These are phyloP conservation scores for Philonicus albiceps DNA, from an alignment of 2,888 invertebrate genomes.

Conservation along the genomic window DNA sequence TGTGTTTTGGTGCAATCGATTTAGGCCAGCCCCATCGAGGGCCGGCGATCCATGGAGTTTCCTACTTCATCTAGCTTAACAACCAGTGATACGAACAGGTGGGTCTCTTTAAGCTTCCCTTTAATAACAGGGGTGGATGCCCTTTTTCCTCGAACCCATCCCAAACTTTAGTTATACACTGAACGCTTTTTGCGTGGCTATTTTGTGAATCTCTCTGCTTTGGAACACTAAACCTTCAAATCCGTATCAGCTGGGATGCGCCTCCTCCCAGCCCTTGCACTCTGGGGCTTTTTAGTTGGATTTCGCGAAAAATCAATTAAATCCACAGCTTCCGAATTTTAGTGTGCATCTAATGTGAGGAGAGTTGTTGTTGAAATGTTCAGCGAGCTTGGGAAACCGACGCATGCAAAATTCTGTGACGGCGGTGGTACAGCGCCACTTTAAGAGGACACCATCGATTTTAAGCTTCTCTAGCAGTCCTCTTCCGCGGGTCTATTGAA, in stretches of 20 bases:
- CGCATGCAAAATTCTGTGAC: constrained; percentile 11
- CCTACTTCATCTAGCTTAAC: constrained; percentile 60
- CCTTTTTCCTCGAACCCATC: not conserved
- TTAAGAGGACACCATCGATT: constrained; percentile 4
- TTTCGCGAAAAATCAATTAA: constrained; percentile 36
- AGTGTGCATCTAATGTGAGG: constrained; percentile 21
- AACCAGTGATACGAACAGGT: constrained; percentile 55
- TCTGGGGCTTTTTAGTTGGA: not conserved
- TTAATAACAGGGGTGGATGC: constrained; percentile 16
- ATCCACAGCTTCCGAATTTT: constrained; percentile 15
- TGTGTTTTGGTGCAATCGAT: constrained; percentile 61
- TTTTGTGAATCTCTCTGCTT: too few relatives aligned
- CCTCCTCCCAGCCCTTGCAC: not conserved
- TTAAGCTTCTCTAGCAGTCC: not conserved
- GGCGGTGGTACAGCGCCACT: not conserved
- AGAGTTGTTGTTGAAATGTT: not conserved
- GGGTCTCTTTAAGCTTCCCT: constrained; percentile 29
- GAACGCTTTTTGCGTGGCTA: not conserved
- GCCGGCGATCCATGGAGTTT: constrained; percentile 64
- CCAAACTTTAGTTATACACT: not conserved
- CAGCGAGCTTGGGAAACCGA: not conserved
- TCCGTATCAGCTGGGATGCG: not conserved
- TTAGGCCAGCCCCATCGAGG: constrained; percentile 63
- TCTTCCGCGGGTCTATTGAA: constrained; percentile 1
- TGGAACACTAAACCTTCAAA: not conserved